Conservation (phyloP, 2,113 vertebrate species). For the Labrus mixtus region DNA sequence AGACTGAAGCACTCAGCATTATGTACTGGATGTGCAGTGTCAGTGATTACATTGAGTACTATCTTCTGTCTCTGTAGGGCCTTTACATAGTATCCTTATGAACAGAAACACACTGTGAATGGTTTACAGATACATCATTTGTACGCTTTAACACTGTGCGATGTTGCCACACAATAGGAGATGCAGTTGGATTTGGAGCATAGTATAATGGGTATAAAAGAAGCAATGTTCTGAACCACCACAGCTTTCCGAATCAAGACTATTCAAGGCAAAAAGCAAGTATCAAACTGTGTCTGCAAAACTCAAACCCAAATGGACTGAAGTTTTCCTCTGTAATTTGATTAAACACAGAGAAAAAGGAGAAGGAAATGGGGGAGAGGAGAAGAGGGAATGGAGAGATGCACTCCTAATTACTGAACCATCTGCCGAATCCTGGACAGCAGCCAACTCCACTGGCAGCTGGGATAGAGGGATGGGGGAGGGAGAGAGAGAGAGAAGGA, state of each 20-base stretch:
- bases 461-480: slow-evolving; percentile 81
- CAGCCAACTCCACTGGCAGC: slow-evolving; percentile 88
- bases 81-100: slow-evolving; percentile 35
- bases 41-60: slow-evolving; percentile 27
- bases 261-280: slow-evolving; percentile 58
- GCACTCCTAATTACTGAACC: slow-evolving; percentile 88
- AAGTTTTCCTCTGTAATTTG: slow-evolving; percentile 87
- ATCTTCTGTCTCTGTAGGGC: slow-evolving; percentile 9
- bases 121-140: slow-evolving; percentile 43
- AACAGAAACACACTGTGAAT: slow-evolving; percentile 45
- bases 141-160: slow-evolving; percentile 24
- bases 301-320: slow-evolving; percentile 67
- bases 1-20: slow-evolving; percentile 20
- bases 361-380: slow-evolving; percentile 63
- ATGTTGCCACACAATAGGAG: slow-evolving; percentile 35
- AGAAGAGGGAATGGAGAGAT: slow-evolving; percentile 79
- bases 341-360: slow-evolving; percentile 84
- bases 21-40: slow-evolving; percentile 38
- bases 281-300: slow-evolving; percentile 67
- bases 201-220: slow-evolving; percentile 29
- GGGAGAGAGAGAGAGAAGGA: slow-evolving; percentile 65
- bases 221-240: slow-evolving; percentile 34
- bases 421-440: slow-evolving; percentile 89
- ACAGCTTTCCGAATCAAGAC: slow-evolving; percentile 44
- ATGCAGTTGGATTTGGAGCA: slow-evolving; percentile 23